Evolutionary conservation across 1,140 invertebrate genomes (phyloP), one percentile per base, ranked within the genome.

Genomic region (Bursaphelenchus mucronatus): DNA sequence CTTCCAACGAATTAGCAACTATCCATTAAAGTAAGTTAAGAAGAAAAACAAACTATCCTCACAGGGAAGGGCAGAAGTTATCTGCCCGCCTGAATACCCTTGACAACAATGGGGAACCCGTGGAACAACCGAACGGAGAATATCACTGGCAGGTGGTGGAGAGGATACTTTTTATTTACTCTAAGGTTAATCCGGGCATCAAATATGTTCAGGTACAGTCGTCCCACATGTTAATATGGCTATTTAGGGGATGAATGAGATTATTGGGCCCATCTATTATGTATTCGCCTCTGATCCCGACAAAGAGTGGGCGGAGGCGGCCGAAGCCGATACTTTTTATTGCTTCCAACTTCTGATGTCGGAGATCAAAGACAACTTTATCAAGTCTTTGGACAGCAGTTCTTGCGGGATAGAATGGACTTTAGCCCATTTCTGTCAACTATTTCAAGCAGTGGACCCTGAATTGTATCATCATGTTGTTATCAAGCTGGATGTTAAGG

Each of bases 221-320:
- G 50, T 40, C n/a, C 55, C 46, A 15, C 7, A 67, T 17, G 7
- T n/a, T n/a, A 46, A 5, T 8, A 41, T 6, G 13, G 6, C 11
- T 30, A 76, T 80, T 21, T 75, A 86, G 84, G 94, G 95, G 65
- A 97, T 98, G 94, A 97, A 98, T 85, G 95, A 98, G 84, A 95
- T 98, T 70, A 88, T 98, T 9, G 64, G 95, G 94, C 94, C 94
- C 17, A 94, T 98, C 74, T 98, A 98, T 84, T 94, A 96, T 82
- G 89, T 91, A 8, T 94, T 98, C 84, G 93, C 94, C 13, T 89
- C 87, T 49, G 91, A 97, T 86, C 87, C 90, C 5, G 87, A 91
- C 83, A 74, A 84, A n/a, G 85, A 87, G 61, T 90, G 87, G 86
- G 52, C 83, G 92, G 92, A 89, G 81, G 86, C 90, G 82, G 94